These are phyloP conservation scores for Meiosimyza platycephala DNA, from an alignment of 2,888 invertebrate genomes.

Conservation along the genomic window DNA sequence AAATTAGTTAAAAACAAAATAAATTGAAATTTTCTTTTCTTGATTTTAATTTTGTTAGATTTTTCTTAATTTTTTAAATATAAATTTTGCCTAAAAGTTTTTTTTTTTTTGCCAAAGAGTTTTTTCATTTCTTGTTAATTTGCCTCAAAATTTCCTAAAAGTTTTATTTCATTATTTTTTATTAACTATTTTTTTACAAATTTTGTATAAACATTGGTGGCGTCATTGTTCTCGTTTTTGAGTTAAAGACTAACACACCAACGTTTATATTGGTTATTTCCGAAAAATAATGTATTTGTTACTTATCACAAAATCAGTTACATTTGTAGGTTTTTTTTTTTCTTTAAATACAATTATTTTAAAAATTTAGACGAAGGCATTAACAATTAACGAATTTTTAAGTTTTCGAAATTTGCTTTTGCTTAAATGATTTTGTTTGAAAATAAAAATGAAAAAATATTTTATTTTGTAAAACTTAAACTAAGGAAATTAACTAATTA, in stretches of 20 bases:
- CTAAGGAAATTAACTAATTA: conserved; percentile 15
- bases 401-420: conserved; percentile 54
- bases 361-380: conserved; percentile 64
- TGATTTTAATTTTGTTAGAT: conserved; percentile 41
- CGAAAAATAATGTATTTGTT: conserved; percentile 59
- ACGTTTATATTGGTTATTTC: conserved; percentile 55
- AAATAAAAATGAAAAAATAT: conserved; percentile 22
- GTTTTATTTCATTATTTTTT: conserved; percentile 50
- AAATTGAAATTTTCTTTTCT: conserved; percentile 27
- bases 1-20: conserved; percentile 44
- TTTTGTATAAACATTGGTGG: conserved; percentile 54
- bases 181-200: conserved; percentile 61
- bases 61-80: conserved; percentile 50
- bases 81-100: conserved; percentile 62
- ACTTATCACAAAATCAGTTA: conserved; percentile 68
- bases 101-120: conserved; percentile 43
- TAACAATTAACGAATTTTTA: conserved; percentile 62
- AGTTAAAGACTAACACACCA: not conserved
- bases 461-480: conserved; percentile 3
- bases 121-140: conserved; percentile 61
- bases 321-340: conserved; percentile 62
- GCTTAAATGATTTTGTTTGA: conserved; percentile 34
- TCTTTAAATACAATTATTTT: conserved; percentile 43
- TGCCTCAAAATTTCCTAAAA: conserved; percentile 65
- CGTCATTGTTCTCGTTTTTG: conserved; percentile 12